A percentile compares a stretch with the other conserved stretches of the same genome.
phyloP scores from a whole-genome alignment of 2,797 vertebrate species.

The Gambusia yucatana region DNA sequence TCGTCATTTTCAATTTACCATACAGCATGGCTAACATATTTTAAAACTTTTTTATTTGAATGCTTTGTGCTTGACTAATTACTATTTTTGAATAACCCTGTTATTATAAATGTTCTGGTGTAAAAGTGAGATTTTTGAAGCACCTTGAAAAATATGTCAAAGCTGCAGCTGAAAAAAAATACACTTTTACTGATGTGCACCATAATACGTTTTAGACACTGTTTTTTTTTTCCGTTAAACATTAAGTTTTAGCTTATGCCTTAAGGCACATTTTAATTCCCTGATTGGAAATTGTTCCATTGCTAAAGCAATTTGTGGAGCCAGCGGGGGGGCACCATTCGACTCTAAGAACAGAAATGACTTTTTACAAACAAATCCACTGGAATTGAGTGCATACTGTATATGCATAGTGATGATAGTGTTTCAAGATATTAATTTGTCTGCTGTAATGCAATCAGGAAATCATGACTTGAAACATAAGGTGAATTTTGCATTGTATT shows the following conservation, averaged over 20 bases:
- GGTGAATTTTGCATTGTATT: too few relatives aligned
- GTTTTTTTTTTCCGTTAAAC: background rate
- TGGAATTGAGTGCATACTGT: background rate
- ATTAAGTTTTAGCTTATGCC: background rate
- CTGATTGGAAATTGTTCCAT: background rate
- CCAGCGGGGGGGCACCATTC: background rate
- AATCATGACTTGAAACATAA: background rate
- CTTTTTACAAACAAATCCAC: background rate
- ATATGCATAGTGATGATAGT: background rate
- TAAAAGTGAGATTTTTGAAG: background rate
- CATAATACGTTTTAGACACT: background rate
- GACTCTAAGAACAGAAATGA: background rate
- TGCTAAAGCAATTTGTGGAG: background rate
- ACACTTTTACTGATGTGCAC: background rate
- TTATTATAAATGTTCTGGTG: background rate
- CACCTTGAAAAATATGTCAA: background rate
- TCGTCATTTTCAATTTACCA: background rate
- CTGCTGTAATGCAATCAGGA: background rate
- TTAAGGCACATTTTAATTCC: background rate
- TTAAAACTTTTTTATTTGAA: background rate
- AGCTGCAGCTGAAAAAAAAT: background rate
- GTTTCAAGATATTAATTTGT: background rate
- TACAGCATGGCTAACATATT: background rate
- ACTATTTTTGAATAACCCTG: background rate
- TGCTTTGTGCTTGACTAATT: background rate